Conservation (phyloP, 1,140 invertebrate species). For the Araneus ventricosus region DNA sequence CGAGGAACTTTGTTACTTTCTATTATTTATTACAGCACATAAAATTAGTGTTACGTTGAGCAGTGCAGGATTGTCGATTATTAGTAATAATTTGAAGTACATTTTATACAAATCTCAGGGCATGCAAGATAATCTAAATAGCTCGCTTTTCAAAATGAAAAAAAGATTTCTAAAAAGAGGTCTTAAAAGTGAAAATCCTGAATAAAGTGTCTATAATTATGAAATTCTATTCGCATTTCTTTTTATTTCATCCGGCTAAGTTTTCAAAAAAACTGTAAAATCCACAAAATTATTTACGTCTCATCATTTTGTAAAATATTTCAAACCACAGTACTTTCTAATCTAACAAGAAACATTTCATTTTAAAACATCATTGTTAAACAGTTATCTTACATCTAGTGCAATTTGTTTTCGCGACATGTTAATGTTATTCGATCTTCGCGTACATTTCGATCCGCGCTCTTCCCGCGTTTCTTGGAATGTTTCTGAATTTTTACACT, state of each 20-base stretch:
- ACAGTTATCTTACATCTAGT: background rate
- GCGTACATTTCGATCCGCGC: background rate
- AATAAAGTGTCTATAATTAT: background rate
- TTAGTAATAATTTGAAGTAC: background rate
- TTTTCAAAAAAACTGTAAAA: background rate
- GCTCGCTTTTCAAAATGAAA: background rate
- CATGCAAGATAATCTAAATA: background rate
- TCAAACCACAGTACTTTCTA: background rate
- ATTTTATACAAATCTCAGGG: background rate
- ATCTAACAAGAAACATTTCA: background rate
- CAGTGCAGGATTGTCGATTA: slow-evolving; percentile 6
- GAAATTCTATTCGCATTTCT: background rate
- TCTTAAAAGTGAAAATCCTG: background rate
- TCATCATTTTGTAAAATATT: slow-evolving; percentile 16
- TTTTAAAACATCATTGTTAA: background rate
- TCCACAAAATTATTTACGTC: background rate
- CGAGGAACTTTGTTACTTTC: background rate
- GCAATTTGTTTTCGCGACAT: slow-evolving; percentile 23
- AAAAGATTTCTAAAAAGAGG: background rate
- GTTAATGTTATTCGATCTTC: background rate
- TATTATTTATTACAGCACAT: background rate
- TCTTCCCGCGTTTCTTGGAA: background rate
- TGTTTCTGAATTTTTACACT: background rate
- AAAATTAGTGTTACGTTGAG: background rate
- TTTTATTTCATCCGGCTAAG: background rate